Evolutionary conservation across 2,113 vertebrate species (phyloP).

Genomic region (Zingel zingel): DNA sequence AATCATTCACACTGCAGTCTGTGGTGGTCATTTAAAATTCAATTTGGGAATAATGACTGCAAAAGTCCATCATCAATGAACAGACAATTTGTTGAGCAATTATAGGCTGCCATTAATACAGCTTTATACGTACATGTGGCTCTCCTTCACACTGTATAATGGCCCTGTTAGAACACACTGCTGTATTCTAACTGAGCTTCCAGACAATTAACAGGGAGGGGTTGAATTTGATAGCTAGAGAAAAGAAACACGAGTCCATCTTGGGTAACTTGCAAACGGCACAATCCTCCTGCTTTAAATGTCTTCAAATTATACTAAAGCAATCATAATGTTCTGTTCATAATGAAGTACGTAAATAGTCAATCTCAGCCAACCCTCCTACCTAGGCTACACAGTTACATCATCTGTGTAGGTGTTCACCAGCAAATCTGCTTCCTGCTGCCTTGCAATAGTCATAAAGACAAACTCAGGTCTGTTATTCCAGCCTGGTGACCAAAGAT

Average conservation of each 20-base stretch:
- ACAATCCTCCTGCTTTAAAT: conserved; percentile 14
- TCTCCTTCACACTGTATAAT: conserved; percentile 48
- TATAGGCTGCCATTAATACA: conserved; percentile 66
- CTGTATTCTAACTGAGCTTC: conserved; percentile 38
- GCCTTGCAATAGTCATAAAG: conserved; percentile 30
- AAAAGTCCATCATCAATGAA: conserved; percentile 70
- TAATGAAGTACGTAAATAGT: conserved; percentile 53
- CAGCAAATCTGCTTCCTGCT: conserved; percentile 52
- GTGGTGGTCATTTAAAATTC: conserved; percentile 72
- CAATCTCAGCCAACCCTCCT: conserved; percentile 55
- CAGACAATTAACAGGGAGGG: conserved; percentile 46
- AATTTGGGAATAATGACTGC: conserved; percentile 73
- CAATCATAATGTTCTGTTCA: conserved; percentile 37
- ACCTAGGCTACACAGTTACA: conserved; percentile 63
- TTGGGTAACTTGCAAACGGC: conserved; percentile 1
- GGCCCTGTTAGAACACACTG: conserved; percentile 24
- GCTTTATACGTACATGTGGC: conserved; percentile 45
- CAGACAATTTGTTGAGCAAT: conserved; percentile 70
- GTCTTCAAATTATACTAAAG: conserved; percentile 23
- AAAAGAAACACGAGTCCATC: conserved; percentile 20
- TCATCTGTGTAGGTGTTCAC: conserved; percentile 70
- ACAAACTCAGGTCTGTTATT: conserved; percentile 39
- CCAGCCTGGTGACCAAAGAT: conserved; percentile 26
- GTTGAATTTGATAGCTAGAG: conserved; percentile 20
- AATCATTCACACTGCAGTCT: conserved; percentile 59